Conservation (phyloP, 2,888 invertebrate genomes). For the Volucella inanis region DNA sequence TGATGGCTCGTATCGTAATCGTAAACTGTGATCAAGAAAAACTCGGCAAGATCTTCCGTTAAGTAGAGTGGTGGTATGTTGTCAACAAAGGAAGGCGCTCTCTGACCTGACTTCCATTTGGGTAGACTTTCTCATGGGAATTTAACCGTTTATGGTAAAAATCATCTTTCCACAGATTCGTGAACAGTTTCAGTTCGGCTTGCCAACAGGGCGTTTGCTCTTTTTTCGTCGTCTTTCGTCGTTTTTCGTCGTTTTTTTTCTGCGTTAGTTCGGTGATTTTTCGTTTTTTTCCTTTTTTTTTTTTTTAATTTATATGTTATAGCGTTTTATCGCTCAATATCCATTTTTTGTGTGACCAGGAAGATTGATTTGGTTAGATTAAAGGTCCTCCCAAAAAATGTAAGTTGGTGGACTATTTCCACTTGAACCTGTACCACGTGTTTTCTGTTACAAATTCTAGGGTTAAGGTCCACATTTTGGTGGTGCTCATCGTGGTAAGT, state of each 20-base stretch:
- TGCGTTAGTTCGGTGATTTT: constrained; percentile 18
- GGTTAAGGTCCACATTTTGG: constrained; percentile 57
- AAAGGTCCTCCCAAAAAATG: constrained; percentile 6
- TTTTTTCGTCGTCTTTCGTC: too few species aligned
- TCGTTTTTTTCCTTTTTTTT: constrained; percentile 19
- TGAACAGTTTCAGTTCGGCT: constrained; percentile 66
- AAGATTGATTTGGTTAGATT: neutral
- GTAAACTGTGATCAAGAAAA: too few species aligned
- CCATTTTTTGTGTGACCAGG: constrained; percentile 9
- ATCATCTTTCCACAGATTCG: neutral
- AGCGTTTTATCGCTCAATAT: neutral
- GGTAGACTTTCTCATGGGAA: too few species aligned
- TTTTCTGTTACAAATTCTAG: constrained; percentile 21
- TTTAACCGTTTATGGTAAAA: too few species aligned
- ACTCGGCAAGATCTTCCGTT: too few species aligned
- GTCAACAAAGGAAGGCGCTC: too few species aligned
- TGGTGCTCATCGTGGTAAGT: constrained; percentile 37
- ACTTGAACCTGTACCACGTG: constrained; percentile 47
- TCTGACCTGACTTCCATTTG: too few species aligned
- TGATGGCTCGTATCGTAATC: too few species aligned
- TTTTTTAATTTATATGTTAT: constrained; percentile 31
- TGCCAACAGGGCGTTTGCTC: constrained; percentile 48
- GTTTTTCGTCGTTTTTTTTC: constrained; percentile 21
- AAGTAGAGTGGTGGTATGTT: too few species aligned
- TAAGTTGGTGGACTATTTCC: neutral